Base-by-base conservation (phyloP, 92 coral and sea anemone genomes). In the Desmophyllum pertusum region DNA sequence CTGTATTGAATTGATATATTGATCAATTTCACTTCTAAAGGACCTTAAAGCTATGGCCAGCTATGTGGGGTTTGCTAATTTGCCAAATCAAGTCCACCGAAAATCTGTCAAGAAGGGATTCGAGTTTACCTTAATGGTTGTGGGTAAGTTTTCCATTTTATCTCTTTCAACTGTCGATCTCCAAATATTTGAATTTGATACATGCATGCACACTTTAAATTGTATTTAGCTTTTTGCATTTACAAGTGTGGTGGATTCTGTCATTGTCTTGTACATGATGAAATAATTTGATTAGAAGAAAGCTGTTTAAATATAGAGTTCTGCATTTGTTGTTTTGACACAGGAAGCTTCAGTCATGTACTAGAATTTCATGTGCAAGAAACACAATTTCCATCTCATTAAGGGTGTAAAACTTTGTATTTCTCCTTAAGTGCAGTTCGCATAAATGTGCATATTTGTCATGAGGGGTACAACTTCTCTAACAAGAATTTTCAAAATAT, bases 61-160 rank as follows among this genome's bases (percentile, higher is more conserved):
- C 50, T 97, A 93, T 71, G 94, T 97, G 4, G 99, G 99, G 19
- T 97, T 97, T 95, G 99, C 99, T 11, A 97, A 97, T 70, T 92
- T 97, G 23, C 99, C 99, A 27, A 97, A 97, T 79, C 99, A 97
- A 87, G 99, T 95, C 35, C 99, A 97, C 85, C 88, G 99, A 21
- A 97, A 97, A 77, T 94, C 98, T 36, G 99, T 97, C 73, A 92
- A 95, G 89, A 94, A 95, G 51, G 99, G 99, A 15, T 97, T 97
- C 85, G 99, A 97, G 80, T 97, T 97, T 81, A 97, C 99, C 2
- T 85, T 97, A 21, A 94, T 97, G 99, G 98, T 97, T 86, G 98
- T 97, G 55, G 99, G 99, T 97, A 88, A 90, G 89, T 78, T 38
- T 38, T 48, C 23, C 1, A 21, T 38, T 35, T 69, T 8, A 27